Evolutionary conservation across 2,113 vertebrate species (phyloP).

Genomic region (Pseudorhombus dupliciocellatus): DNA sequence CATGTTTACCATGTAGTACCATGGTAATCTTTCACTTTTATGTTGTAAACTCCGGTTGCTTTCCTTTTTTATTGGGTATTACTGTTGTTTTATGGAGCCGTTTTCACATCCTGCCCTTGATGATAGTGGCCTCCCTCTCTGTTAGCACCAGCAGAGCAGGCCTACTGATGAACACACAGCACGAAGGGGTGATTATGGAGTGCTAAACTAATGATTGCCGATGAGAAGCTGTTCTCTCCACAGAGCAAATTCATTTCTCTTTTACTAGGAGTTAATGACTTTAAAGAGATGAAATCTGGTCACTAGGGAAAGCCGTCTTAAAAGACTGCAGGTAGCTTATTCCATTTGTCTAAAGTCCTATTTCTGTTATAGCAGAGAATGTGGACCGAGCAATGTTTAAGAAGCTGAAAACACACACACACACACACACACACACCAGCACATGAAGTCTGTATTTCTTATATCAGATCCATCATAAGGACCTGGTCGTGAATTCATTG

Average conservation of each 20-base stretch:
- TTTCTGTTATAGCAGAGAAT: conserved; percentile 22
- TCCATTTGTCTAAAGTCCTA: conserved; percentile 52
- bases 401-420: neutral
- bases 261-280: conserved; percentile 75
- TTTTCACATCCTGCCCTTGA: conserved; percentile 77
- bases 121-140: conserved; percentile 74
- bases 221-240: conserved; percentile 73
- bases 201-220: conserved; percentile 78
- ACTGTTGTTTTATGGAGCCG: conserved; percentile 83
- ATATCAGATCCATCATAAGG: conserved; percentile 58
- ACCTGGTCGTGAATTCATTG: conserved; percentile 53
- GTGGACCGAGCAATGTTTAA: neutral
- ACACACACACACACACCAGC: neutral
- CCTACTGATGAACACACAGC: conserved; percentile 69
- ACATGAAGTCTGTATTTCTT: conserved; percentile 24
- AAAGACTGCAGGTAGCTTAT: conserved; percentile 61
- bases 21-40: conserved; percentile 78
- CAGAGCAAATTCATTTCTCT: conserved; percentile 73
- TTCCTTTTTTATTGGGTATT: conserved; percentile 81
- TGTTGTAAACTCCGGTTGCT: conserved; percentile 75
- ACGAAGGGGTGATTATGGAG: conserved; percentile 75
- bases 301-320: conserved; percentile 58
- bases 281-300: conserved; percentile 77
- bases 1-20: conserved; percentile 75
- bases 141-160: conserved; percentile 51